phyloP scores from a whole-genome alignment of 1,140 invertebrate genomes.

The Planococcus citri region DNA sequence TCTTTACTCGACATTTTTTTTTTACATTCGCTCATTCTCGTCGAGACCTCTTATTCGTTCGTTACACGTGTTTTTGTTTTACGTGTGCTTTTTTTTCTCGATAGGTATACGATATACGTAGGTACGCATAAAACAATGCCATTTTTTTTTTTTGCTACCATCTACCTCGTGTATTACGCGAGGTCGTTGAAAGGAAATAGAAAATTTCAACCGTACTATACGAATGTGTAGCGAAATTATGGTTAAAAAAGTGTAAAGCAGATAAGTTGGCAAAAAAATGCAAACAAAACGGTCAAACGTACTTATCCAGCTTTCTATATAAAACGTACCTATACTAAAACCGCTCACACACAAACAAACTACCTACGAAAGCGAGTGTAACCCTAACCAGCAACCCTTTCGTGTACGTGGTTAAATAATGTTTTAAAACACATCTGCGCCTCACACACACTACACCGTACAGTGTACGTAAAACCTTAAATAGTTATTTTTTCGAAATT shows the following conservation, averaged over 20 bases:
- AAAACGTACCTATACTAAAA: too few relatives aligned
- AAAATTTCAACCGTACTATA: background rate
- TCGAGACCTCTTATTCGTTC: background rate
- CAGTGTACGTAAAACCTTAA: background rate
- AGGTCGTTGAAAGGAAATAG: background rate
- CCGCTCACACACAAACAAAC: too few relatives aligned
- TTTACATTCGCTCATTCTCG: background rate
- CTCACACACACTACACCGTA: too few relatives aligned
- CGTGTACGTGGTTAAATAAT: background rate
- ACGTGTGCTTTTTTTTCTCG: background rate
- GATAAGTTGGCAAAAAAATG: too few relatives aligned
- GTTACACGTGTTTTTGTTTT: background rate
- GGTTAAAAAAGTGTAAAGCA: background rate
- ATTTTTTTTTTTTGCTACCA: background rate
- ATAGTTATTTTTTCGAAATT: constrained; percentile 1
- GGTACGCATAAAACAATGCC: background rate
- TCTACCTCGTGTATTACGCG: too few relatives aligned
- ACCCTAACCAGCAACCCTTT: background rate
- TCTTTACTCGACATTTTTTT: background rate
- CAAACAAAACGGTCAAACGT: too few relatives aligned
- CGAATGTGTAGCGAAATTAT: background rate
- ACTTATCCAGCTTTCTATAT: too few relatives aligned
- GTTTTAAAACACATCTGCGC: background rate
- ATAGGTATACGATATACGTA: too few relatives aligned
- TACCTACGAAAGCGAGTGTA: too few relatives aligned